Evolutionary conservation across 2,113 vertebrate species (phyloP).

Genomic region (Tragelaphus scriptus): DNA sequence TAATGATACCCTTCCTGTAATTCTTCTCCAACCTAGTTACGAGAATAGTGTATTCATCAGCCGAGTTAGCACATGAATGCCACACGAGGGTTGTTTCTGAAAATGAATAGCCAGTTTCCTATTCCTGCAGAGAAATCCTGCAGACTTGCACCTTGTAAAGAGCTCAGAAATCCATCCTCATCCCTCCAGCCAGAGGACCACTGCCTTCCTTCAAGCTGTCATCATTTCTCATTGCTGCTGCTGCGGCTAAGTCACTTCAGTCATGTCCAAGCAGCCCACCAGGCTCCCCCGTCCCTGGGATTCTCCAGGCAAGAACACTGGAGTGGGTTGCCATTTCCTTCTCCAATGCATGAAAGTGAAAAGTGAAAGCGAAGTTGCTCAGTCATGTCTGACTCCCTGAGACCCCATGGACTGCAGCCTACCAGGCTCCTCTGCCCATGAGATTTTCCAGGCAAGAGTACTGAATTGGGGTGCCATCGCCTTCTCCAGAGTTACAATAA

Average conservation of each 20-base stretch:
- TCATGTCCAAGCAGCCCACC: too few species aligned
- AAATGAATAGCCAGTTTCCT: slow-evolving; percentile 49
- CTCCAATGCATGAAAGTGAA: too few species aligned
- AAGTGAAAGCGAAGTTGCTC: too few species aligned
- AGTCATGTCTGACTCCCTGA: rapidly evolving
- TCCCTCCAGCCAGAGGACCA: neutral
- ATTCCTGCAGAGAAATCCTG: slow-evolving; percentile 28
- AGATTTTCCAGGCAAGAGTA: too few species aligned
- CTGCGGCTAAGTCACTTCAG: rapidly evolving
- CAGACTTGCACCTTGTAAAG: neutral
- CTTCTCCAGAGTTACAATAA: neutral
- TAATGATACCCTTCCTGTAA: slow-evolving; percentile 66
- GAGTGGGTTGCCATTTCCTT: too few species aligned
- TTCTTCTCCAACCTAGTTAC: slow-evolving; percentile 62
- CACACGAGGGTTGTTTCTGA: slow-evolving; percentile 33
- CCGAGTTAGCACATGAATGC: slow-evolving; percentile 40
- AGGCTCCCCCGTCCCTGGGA: too few species aligned
- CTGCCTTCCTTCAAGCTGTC: neutral
- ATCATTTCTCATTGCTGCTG: neutral
- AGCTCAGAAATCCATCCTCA: neutral
- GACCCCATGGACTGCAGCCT: too few species aligned
- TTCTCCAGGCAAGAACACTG: too few species aligned
- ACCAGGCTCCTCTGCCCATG: too few species aligned
- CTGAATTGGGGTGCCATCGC: too few species aligned
- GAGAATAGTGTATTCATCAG: slow-evolving; percentile 55